Conservation (phyloP, 2,797 vertebrate species). For the Tapera naevia region DNA sequence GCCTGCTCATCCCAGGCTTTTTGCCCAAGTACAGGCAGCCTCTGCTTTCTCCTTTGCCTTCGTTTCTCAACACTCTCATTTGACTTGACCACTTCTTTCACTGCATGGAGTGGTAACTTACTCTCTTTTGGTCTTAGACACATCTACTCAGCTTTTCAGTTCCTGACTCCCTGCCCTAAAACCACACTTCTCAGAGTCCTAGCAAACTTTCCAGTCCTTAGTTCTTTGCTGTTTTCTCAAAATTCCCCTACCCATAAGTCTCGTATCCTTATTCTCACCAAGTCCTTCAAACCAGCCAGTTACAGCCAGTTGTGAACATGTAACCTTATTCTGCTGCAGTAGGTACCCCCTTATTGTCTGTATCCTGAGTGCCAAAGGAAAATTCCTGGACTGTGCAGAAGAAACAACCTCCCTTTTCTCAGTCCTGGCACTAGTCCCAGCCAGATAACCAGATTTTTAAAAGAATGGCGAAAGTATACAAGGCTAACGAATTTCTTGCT, state of each 20-base stretch:
- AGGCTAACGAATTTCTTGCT: neutral
- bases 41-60: neutral
- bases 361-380: neutral
- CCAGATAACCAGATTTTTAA: neutral
- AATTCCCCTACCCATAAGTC: rapidly evolving
- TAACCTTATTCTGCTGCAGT: neutral
- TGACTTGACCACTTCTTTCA: neutral
- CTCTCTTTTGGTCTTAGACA: rapidly evolving
- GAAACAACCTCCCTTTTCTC: neutral
- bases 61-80: neutral
- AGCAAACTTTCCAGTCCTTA: neutral
- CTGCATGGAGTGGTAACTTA: rapidly evolving
- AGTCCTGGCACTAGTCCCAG: neutral
- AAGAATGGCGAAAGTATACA: neutral
- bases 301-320: neutral
- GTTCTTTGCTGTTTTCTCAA: neutral
- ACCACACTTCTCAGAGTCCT: neutral
- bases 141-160: neutral
- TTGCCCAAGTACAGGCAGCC: neutral
- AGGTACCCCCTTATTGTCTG: neutral
- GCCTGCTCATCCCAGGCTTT: neutral
- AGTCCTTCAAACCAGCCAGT: neutral
- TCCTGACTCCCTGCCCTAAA: neutral
- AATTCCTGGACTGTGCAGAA: neutral
- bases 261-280: neutral